A percentile compares a stretch with the other conserved stretches of the same genome.
phyloP scores from a whole-genome alignment of 1,140 invertebrate species.

The Ceratitis capitata region DNA sequence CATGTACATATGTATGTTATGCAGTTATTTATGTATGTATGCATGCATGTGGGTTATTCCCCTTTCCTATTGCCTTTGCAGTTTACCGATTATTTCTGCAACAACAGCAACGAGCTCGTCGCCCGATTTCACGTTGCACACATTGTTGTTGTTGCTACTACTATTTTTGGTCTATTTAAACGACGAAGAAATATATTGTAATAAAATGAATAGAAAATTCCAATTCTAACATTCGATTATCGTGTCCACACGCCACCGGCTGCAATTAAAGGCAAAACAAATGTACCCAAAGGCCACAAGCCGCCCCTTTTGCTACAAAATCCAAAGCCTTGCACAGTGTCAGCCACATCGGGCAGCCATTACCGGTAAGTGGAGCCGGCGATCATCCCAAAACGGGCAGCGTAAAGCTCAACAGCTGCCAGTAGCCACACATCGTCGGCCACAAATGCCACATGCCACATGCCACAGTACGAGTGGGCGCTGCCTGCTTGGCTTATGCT shows the following conservation, averaged over 20 bases:
- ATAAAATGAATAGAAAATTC: neutral
- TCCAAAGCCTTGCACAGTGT: neutral
- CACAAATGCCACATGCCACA: neutral
- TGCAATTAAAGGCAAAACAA: slow-evolving; percentile 34
- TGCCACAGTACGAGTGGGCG: neutral
- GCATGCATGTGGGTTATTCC: neutral
- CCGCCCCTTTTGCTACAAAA: neutral
- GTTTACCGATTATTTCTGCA: neutral
- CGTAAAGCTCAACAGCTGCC: neutral
- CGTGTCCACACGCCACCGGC: neutral
- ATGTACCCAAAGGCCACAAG: neutral
- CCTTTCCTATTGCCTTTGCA: neutral
- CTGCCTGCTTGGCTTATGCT: too few species aligned
- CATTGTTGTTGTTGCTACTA: neutral
- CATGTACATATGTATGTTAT: neutral
- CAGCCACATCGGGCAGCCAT: too few species aligned
- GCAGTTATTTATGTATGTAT: neutral
- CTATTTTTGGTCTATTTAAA: too few species aligned
- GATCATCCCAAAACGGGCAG: too few species aligned
- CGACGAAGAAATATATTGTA: too few species aligned
- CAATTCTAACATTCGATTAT: slow-evolving; percentile 6
- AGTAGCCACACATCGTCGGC: neutral
- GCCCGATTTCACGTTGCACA: neutral
- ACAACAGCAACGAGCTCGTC: neutral
- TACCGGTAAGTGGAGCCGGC: too few species aligned